These are phyloP conservation scores for Pogonomyrmex barbatus DNA, from an alignment of 1,140 invertebrate genomes.

Conservation along the genomic window DNA sequence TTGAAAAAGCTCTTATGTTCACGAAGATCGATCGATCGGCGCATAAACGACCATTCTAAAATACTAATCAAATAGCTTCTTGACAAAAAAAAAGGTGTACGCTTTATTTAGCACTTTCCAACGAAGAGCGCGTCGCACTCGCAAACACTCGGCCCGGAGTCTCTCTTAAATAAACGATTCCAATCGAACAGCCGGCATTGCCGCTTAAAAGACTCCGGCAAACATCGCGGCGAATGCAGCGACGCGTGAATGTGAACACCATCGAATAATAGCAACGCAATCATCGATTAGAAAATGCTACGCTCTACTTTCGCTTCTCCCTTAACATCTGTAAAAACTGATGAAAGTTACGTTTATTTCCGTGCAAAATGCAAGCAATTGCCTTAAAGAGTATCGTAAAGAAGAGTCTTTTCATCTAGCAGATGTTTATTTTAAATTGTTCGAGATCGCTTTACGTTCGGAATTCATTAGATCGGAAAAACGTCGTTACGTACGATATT, in stretches of 20 bases:
- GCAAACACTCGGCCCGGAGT: slow-evolving; percentile 9
- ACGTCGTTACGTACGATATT: background rate
- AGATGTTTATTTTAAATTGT: background rate
- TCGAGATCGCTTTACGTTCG: background rate
- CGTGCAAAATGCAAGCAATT: background rate
- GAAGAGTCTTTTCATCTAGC: background rate
- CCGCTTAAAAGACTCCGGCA: slow-evolving; percentile 39
- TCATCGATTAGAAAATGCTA: slow-evolving; percentile 21
- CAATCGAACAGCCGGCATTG: slow-evolving; percentile 26
- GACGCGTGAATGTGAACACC: slow-evolving; percentile 26
- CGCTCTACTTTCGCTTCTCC: slow-evolving; percentile 5
- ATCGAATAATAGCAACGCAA: slow-evolving; percentile 45
- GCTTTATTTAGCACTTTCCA: slow-evolving; percentile 19
- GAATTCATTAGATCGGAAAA: slow-evolving; percentile 1
- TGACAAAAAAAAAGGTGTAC: slow-evolving; percentile 11
- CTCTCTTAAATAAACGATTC: slow-evolving; percentile 58
- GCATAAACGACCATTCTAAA: background rate
- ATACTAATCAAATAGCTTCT: slow-evolving; percentile 34
- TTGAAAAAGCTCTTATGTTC: background rate
- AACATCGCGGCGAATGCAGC: slow-evolving; percentile 32
- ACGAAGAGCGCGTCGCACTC: slow-evolving; percentile 23
- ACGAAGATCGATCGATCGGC: slow-evolving; percentile 18
- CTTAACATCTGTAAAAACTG: background rate
- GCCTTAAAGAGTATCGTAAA: background rate
- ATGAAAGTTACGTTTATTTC: background rate